These are phyloP conservation scores for Lamprotornis superbus DNA, from an alignment of 2,113 vertebrate species.

Conservation along the genomic window DNA sequence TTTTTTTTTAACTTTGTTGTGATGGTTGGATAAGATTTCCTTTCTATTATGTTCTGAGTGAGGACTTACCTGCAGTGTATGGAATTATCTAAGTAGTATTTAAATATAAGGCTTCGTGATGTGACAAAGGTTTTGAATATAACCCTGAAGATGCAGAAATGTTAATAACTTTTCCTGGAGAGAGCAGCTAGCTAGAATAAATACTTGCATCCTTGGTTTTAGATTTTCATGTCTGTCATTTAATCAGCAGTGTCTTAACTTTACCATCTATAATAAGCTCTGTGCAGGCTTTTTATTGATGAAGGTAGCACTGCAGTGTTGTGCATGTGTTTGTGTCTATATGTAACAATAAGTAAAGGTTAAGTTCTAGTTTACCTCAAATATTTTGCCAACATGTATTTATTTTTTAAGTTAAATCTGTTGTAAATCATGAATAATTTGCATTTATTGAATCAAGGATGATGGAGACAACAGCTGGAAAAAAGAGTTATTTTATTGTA, in stretches of 20 bases:
- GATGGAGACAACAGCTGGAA: background rate
- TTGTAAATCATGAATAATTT: background rate
- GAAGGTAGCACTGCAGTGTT: background rate
- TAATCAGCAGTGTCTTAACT: background rate
- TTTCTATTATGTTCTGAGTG: background rate
- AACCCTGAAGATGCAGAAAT: background rate
- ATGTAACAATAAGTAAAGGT: background rate
- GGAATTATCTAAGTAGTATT: background rate
- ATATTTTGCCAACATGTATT: background rate
- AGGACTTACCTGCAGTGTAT: background rate
- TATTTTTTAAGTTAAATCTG: background rate
- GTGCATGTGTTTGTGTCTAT: background rate
- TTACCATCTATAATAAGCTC: background rate
- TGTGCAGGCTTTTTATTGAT: background rate
- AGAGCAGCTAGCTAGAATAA: background rate
- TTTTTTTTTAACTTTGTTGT: background rate
- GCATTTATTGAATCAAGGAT: background rate
- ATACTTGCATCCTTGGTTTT: background rate
- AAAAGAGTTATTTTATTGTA: background rate
- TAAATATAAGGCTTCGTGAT: background rate
- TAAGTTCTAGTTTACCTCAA: background rate
- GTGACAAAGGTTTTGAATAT: background rate
- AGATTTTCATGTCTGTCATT: background rate
- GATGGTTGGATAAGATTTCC: background rate
- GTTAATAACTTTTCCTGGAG: background rate